Percentiles rank a stretch among this genome's conserved stretches.
Conservation (phyloP, 2,888 invertebrate species). For the Acanthosepion pharaonis region DNA sequence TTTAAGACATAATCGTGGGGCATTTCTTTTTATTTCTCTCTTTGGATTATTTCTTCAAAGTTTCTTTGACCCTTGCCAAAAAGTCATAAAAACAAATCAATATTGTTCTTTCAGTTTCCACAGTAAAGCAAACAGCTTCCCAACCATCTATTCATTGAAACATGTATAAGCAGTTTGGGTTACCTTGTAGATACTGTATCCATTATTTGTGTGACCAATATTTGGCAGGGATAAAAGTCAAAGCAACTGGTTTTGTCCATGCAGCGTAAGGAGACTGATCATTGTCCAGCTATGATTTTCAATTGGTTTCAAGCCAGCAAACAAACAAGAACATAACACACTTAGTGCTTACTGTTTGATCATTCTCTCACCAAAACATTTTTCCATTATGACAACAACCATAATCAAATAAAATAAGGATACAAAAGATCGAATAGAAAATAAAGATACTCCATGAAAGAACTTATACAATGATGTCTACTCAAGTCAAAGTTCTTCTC, state of each 20-base stretch:
- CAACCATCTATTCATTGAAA: neutral
- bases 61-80: neutral
- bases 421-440: neutral
- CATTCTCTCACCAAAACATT: neutral
- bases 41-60: neutral
- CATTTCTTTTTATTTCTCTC: neutral
- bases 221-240: neutral
- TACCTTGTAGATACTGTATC: neutral
- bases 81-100: neutral
- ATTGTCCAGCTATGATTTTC: neutral
- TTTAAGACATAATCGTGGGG: neutral
- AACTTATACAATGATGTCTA: too few species aligned
- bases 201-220: neutral
- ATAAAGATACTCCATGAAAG: too few species aligned
- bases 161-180: constrained; percentile 4
- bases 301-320: neutral
- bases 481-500: too few species aligned
- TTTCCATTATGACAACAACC: neutral
- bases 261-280: neutral
- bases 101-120: neutral
- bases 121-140: neutral
- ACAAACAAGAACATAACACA: neutral
- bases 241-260: neutral
- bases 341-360: neutral
- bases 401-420: neutral